phyloP scores from a whole-genome alignment of 2,888 invertebrate species.

The Lottia scabra region DNA sequence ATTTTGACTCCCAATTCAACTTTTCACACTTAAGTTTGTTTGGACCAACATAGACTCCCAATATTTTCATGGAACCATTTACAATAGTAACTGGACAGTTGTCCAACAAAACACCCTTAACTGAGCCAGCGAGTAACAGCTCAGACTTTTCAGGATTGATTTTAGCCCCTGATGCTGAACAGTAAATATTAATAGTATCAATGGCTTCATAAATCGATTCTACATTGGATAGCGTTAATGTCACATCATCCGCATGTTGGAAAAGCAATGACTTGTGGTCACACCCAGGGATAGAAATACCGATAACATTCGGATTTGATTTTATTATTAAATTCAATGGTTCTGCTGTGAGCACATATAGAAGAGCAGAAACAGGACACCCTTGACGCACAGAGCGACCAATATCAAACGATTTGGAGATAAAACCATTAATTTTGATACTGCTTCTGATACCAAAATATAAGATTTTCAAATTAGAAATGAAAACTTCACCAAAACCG shows the following conservation, averaged over 20 bases:
- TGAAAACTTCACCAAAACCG: slow-evolving; percentile 34
- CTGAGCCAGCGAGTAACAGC: neutral
- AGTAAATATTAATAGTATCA: neutral
- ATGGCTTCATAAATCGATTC: neutral
- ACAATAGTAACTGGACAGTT: neutral
- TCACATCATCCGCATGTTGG: neutral
- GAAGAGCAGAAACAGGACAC: neutral
- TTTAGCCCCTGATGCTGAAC: neutral
- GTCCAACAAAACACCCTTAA: neutral
- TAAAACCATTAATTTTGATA: slow-evolving; percentile 32
- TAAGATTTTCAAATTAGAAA: slow-evolving; percentile 36
- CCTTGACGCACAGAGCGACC: neutral
- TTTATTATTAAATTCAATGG: neutral
- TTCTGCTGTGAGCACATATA: neutral
- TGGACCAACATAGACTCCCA: neutral
- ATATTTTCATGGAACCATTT: neutral
- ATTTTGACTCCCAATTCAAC: neutral
- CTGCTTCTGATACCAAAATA: slow-evolving; percentile 32
- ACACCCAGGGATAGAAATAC: neutral
- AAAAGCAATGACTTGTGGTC: neutral
- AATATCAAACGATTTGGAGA: slow-evolving; percentile 18
- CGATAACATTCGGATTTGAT: neutral
- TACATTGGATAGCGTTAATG: neutral
- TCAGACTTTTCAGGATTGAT: neutral
- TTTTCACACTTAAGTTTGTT: neutral